Evolutionary conservation across 1,140 invertebrate genomes (phyloP).

Genomic region (Acromyrmex charruanus): DNA sequence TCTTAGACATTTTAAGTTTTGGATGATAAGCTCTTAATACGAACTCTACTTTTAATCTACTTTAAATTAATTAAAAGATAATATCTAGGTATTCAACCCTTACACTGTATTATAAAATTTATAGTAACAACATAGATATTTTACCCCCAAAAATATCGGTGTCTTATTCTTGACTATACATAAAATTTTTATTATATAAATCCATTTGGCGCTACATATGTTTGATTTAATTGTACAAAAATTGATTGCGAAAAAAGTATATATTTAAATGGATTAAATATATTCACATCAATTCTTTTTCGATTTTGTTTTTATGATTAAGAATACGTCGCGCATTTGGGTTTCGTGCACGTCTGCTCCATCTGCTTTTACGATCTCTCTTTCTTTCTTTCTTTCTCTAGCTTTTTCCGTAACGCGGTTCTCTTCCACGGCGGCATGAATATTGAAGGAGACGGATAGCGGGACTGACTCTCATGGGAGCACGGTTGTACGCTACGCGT

Average conservation of each 20-base stretch:
- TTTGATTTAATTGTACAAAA: neutral
- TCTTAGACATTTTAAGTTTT: neutral
- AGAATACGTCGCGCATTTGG: slow-evolving; percentile 36
- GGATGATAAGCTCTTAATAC: neutral
- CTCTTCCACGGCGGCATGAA: slow-evolving; percentile 47
- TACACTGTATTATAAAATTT: neutral
- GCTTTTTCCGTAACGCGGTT: slow-evolving; percentile 35
- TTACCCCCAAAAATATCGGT: neutral
- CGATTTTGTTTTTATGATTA: slow-evolving; percentile 26
- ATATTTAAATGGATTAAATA: neutral
- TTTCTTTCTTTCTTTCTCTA: neutral
- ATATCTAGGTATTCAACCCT: neutral
- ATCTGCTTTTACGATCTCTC: slow-evolving; percentile 6
- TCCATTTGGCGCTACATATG: neutral
- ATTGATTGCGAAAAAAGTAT: neutral
- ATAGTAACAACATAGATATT: neutral
- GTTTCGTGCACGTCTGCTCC: slow-evolving; percentile 42
- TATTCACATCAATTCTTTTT: neutral
- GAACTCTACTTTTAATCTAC: neutral
- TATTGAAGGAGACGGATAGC: slow-evolving; percentile 74
- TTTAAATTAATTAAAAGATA: slow-evolving; percentile 26
- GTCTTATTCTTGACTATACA: neutral
- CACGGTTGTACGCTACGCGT: slow-evolving; percentile 51
- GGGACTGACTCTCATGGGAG: slow-evolving; percentile 67
- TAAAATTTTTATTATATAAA: neutral